Evolutionary conservation across 2,797 vertebrate genomes (phyloP).

Genomic region (Phalanger gymnotis): DNA sequence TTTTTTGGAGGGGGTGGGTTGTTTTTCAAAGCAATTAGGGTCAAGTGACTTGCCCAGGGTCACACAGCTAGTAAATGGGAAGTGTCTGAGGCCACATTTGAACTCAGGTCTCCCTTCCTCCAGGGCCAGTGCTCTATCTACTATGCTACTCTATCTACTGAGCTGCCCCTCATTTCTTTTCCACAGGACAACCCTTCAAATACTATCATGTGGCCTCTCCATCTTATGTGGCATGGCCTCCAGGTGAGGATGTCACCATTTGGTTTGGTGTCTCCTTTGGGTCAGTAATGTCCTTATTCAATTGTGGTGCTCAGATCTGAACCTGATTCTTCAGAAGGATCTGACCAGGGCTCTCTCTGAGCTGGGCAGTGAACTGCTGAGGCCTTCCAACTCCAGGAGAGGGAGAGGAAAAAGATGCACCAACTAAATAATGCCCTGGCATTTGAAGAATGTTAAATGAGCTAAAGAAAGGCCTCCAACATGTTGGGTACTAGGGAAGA

Average conservation of each 20-base stretch:
- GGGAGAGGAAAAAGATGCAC: background rate
- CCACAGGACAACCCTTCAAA: background rate
- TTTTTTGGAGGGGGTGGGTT: background rate
- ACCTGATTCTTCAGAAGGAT: background rate
- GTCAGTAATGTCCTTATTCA: background rate
- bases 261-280: background rate
- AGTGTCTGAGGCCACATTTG: no score
- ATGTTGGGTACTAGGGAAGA: background rate
- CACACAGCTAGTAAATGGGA: background rate
- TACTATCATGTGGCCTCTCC: background rate
- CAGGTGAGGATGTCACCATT: background rate
- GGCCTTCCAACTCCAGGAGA: background rate
- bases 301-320: background rate
- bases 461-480: background rate
- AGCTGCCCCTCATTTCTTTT: background rate
- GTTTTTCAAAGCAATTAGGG: background rate
- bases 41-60: background rate
- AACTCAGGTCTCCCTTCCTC: no score
- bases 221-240: background rate
- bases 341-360: background rate
- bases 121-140: no score
- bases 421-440: background rate
- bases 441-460: background rate
- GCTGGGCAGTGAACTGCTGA: background rate
- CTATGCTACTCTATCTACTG: no score